Conservation (phyloP, 2,113 vertebrate species). For the Willisornis vidua region DNA sequence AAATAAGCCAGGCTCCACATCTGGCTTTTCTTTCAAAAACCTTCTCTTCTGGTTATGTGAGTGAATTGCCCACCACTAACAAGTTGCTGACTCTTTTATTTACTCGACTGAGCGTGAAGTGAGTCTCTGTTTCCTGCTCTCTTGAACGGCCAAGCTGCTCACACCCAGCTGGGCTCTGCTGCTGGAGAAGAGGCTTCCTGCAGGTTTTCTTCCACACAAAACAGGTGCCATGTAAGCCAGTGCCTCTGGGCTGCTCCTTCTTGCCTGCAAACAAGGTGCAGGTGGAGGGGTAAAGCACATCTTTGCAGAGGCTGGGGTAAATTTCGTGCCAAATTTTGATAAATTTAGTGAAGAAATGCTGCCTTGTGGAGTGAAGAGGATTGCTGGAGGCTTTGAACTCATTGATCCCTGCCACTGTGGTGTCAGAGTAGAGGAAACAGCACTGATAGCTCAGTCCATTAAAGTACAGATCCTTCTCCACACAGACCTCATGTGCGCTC, state of each 20-base stretch:
- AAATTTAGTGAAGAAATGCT: not conserved
- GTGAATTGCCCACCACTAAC: not conserved
- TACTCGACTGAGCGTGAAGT: not conserved
- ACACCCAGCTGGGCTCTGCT: not conserved
- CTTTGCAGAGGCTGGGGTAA: not conserved
- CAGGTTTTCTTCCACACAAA: not conserved
- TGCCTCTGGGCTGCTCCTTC: not conserved
- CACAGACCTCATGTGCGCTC: not conserved
- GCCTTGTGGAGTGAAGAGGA: not conserved
- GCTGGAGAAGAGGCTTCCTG: not conserved
- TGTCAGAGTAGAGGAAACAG: not conserved
- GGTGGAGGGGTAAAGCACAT: not conserved
- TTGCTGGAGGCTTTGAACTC: not conserved
- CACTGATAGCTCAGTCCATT: not conserved
- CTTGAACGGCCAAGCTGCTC: not conserved
- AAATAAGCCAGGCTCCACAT: not conserved
- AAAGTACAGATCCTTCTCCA: not conserved
- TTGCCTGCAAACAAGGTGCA: not conserved
- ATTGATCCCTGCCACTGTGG: not conserved
- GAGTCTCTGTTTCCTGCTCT: not conserved
- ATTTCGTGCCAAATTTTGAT: not conserved
- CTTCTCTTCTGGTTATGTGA: not conserved
- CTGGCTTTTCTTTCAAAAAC: not conserved
- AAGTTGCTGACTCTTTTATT: not conserved
- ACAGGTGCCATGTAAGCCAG: fast-evolving